These are phyloP conservation scores for Podiceps cristatus DNA, from an alignment of 2,113 vertebrate species.

Conservation along the genomic window DNA sequence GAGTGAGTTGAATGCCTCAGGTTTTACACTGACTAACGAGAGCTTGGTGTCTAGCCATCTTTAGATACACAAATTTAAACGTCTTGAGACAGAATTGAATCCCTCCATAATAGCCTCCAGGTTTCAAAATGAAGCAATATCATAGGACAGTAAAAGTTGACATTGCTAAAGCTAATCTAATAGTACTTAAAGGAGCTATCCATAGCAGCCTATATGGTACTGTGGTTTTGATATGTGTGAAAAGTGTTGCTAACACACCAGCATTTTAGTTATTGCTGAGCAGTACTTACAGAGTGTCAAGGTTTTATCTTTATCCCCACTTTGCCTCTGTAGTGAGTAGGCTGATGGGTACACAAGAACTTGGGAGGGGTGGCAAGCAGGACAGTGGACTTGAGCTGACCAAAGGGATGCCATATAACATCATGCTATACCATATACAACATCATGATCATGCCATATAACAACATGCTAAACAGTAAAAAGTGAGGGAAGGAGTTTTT, in stretches of 20 bases:
- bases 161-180: background rate
- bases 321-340: background rate
- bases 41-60: background rate
- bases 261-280: background rate
- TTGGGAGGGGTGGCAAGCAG: background rate
- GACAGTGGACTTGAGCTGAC: background rate
- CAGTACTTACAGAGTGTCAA: background rate
- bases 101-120: background rate
- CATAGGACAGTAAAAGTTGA: background rate
- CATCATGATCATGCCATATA: no score
- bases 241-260: background rate
- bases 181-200: background rate
- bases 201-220: background rate
- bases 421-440: background rate
- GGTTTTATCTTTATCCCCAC: background rate
- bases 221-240: background rate
- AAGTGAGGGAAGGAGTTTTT: background rate
- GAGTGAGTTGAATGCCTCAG: background rate
- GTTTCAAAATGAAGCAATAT: background rate
- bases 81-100: background rate
- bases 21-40: background rate
- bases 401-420: background rate
- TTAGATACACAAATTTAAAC: background rate
- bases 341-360: background rate
- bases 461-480: background rate